Evolutionary conservation across 2,888 invertebrate species (phyloP), one percentile per base, ranked within the genome.

Genomic region (Caenorhabditis sp.): DNA sequence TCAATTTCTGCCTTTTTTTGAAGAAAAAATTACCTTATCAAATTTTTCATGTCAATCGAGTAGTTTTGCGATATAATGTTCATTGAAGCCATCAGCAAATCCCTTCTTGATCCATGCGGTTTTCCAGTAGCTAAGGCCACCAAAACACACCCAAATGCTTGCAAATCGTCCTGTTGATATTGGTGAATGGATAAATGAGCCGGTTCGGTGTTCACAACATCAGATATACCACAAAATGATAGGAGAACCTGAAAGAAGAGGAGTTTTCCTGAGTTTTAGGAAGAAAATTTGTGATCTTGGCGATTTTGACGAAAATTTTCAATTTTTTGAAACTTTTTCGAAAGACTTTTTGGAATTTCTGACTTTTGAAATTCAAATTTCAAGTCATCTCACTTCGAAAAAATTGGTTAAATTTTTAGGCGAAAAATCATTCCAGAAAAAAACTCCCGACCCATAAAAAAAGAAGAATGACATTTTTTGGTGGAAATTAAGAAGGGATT

Each of bases 41-140:
- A 91, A 90, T 96, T 96, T 89, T 95, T 92, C 87, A 97, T 92
- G 90, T 97, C 97, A 21, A 92, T 91, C 50, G 97, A 96, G 90
- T 97, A 97, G 83, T 93, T 92, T 84, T 95, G 91, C 69, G 93
- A 91, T 81, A 97, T 93, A 79, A 95, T 91, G 80, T 95, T 95
- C 88, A 97, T 91, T 17, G 76, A 75, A 14, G 59, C 49, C 1
- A 53, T 37, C 5, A 77, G 57, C 37, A 75, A 58, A 60, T 82
- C 80, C 12, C 77, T 68, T 14, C 78, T 93, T 82, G 93, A 92
- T 85, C 94, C 94, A 89, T 93, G 92, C 64, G 94, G 91, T 63
- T 93, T 93, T 88, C 95, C 94, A 89, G 95, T 95, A n/a, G 95
- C 95, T 84, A 99, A 90, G 0, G 94, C 93, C 81, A 97, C 90